Percentiles rank a stretch among this genome's conserved stretches.
Conservation (phyloP, 92 coral and sea anemone genomes). For the Porites evermanni region DNA sequence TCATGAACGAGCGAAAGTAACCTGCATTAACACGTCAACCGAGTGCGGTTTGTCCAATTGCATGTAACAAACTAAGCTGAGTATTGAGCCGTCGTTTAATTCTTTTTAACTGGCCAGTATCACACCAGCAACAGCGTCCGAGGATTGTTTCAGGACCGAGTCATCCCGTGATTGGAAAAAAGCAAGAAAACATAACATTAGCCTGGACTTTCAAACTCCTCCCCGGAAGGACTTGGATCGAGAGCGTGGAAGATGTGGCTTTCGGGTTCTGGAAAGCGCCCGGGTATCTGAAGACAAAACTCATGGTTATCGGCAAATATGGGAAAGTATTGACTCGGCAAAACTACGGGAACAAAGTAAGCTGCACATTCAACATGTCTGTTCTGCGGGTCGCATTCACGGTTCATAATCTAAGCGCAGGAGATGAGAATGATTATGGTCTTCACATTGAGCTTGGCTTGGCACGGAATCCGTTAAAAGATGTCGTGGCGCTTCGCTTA, state of each 20-base stretch:
- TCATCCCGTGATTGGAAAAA: slow-evolving; percentile 1
- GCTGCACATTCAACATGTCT: slow-evolving; percentile 6
- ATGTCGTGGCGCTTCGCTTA: background rate
- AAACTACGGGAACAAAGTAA: background rate
- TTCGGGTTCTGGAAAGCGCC: slow-evolving; percentile 1
- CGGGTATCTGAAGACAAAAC: background rate
- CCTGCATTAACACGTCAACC: too few relatives aligned
- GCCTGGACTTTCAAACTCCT: background rate
- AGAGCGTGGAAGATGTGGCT: background rate
- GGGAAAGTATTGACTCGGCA: background rate
- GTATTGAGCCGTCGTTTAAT: too few relatives aligned
- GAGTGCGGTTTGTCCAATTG: background rate
- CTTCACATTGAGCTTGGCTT: slow-evolving; percentile 3
- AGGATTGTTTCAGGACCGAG: background rate
- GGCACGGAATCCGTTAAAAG: background rate
- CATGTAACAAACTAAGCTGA: too few relatives aligned
- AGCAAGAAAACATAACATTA: background rate
- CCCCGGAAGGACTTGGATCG: slow-evolving; percentile 2
- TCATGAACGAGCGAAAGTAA: too few relatives aligned
- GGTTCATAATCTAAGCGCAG: background rate
- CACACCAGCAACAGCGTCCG: background rate
- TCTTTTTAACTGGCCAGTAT: background rate
- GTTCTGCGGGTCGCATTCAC: background rate
- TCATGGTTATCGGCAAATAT: background rate
- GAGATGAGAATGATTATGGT: slow-evolving; percentile 2